Evolutionary conservation across 2,113 vertebrate species (phyloP), one percentile per base, ranked within the genome.

Genomic region (Chrysemys picta): DNA sequence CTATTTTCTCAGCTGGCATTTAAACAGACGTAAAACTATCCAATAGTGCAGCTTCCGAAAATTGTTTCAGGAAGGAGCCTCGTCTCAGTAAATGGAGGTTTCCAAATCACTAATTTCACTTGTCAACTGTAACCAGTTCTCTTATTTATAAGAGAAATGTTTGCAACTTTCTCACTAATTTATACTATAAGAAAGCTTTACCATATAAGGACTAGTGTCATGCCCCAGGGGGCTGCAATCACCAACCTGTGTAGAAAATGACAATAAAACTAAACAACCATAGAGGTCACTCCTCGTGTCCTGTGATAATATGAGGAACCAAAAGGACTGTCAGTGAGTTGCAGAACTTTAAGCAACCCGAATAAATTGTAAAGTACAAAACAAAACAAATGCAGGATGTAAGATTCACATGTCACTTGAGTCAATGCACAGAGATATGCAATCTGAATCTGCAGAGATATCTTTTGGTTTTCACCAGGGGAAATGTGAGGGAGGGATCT

Each of bases 201-300:
- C 89, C 94, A 89, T 95, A 94, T 92, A 93, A 97, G 87, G 87
- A 94, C 94, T 84, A 94, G 72, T 85, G 87, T 84, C 81, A 95
- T 79, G 89, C 91, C 81, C 92, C 93, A 83, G 94, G 86, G 79
- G 89, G 95, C 83, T 94, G 75, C 90, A 90, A 96, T 93, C 95
- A 93, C 80, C 96, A 96, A 86, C 45, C 84, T 90, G 88, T 91
- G 89, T 91, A 95, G 94, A 95, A 97, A 96, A 96, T 82, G 95
- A 96, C 87, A 95, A 95, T 97, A 97, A 97, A 97, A 94, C 8
- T 78, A 97, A 95, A 96, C 93, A 95, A 47, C 90, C 93, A 91
- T 35, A 96, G 94, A 96, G 96, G 96, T 96, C 92, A 95, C 78
- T 95, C 81, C 27, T 94, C 93, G 93, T 91, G 93, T 97, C 89